These are phyloP conservation scores for Bradypodion pumilum DNA, from an alignment of 2,797 vertebrate species.

Conservation along the genomic window DNA sequence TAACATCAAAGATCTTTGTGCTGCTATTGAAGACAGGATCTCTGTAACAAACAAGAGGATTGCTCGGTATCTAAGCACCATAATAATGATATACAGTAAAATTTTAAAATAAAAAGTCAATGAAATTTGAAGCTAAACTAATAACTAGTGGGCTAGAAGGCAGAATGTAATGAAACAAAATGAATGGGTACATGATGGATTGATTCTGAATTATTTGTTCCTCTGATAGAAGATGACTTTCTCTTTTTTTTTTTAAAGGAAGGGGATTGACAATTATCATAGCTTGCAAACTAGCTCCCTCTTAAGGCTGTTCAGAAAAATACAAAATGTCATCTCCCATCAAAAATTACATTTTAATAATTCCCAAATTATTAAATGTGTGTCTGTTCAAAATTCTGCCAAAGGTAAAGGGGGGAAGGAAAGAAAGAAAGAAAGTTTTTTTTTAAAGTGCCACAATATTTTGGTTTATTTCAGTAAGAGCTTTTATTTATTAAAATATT, in stretches of 20 bases:
- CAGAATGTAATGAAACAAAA: background rate
- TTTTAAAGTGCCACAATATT: too few species aligned
- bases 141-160: background rate
- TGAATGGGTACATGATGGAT: too few species aligned
- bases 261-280: background rate
- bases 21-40: background rate
- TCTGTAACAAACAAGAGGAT: background rate
- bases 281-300: conserved; percentile 39
- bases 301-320: conserved; percentile 38
- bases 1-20: background rate
- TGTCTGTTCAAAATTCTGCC: too few species aligned
- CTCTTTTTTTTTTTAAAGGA: background rate
- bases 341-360: background rate
- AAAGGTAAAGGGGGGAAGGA: too few species aligned
- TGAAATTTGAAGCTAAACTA: background rate
- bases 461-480: too few species aligned
- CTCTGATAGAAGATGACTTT: background rate
- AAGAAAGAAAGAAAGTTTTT: too few species aligned
- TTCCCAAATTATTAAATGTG: too few species aligned
- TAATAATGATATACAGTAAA: background rate
- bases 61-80: background rate
- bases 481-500: too few species aligned
- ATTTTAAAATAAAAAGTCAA: background rate
- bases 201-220: too few species aligned
- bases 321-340: background rate